phyloP scores from a whole-genome alignment of 2,888 invertebrate species.

The Melikaiella ostensackeni region DNA sequence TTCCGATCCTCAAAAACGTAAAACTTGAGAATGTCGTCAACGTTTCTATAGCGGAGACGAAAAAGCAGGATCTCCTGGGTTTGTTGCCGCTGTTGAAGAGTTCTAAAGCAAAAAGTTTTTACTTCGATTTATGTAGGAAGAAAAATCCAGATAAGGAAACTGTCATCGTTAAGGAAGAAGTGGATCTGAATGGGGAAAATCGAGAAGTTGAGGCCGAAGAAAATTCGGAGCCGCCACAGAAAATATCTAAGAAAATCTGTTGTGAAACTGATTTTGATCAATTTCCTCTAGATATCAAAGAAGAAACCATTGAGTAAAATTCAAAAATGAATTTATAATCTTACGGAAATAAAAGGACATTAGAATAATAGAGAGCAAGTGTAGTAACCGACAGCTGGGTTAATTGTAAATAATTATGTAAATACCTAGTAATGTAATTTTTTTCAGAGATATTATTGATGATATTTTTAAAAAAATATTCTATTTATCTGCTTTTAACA shows the following conservation, averaged over 20 bases:
- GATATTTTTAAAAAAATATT: too few species aligned
- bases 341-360: background rate
- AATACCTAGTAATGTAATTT: background rate
- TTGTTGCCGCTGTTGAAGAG: conserved; percentile 45
- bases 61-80: conserved; percentile 49
- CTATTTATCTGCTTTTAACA: too few species aligned
- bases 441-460: background rate
- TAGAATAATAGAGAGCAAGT: background rate
- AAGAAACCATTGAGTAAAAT: background rate
- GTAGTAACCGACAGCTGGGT: background rate
- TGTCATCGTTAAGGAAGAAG: background rate
- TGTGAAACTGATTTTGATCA: background rate
- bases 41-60: conserved; percentile 13
- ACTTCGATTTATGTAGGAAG: background rate
- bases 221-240: background rate
- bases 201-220: background rate
- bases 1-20: background rate
- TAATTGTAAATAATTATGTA: background rate
- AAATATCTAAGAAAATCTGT: background rate
- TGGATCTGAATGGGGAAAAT: background rate
- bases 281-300: background rate
- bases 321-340: background rate
- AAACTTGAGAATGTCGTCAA: background rate
- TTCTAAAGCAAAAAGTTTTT: conserved; percentile 33
- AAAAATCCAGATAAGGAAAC: background rate